Evolutionary conservation across 1,140 invertebrate genomes (phyloP).

Genomic region (Orius insidiosus): DNA sequence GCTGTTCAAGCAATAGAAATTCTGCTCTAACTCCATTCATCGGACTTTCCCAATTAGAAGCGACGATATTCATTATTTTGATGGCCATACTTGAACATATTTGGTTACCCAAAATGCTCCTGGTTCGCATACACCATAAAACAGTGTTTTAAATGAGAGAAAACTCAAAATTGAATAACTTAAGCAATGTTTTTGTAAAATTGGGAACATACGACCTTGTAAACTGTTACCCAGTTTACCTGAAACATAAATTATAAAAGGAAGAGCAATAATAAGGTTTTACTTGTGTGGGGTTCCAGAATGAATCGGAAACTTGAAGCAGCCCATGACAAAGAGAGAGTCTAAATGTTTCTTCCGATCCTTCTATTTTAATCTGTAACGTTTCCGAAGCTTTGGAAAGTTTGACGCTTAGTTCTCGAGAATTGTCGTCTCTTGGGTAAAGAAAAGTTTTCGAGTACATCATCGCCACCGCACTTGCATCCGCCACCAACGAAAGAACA

Average conservation of each 20-base stretch:
- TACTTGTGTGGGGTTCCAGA: conserved; percentile 3
- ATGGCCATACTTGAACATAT: not conserved
- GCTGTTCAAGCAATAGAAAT: conserved; percentile 4
- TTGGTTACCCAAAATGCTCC: not conserved
- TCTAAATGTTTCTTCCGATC: conserved; percentile 3
- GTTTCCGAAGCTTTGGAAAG: not conserved
- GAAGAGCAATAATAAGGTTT: no score
- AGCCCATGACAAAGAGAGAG: conserved; percentile 8
- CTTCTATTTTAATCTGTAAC: not conserved
- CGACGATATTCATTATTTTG: conserved; percentile 14
- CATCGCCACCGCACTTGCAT: conserved; percentile 6
- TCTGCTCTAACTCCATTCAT: conserved; percentile 15
- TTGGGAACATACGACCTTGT: conserved; percentile 5
- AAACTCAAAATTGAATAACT: conserved; percentile 7
- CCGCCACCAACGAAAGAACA: not conserved
- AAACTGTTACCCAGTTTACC: conserved; percentile 7
- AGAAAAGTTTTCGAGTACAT: conserved; percentile 13
- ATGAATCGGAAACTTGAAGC: conserved; percentile 3
- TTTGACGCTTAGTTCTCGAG: not conserved
- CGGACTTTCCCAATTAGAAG: conserved; percentile 19
- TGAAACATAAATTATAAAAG: conserved; percentile 3
- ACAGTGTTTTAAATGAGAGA: conserved; percentile 12
- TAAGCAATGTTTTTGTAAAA: conserved; percentile 9
- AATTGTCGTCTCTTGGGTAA: not conserved
- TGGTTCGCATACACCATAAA: not conserved